Percentiles rank a stretch among this genome's conserved stretches.
Evolutionary conservation across 2,888 invertebrate genomes (phyloP).

Genomic region (Catocala nupta): DNA sequence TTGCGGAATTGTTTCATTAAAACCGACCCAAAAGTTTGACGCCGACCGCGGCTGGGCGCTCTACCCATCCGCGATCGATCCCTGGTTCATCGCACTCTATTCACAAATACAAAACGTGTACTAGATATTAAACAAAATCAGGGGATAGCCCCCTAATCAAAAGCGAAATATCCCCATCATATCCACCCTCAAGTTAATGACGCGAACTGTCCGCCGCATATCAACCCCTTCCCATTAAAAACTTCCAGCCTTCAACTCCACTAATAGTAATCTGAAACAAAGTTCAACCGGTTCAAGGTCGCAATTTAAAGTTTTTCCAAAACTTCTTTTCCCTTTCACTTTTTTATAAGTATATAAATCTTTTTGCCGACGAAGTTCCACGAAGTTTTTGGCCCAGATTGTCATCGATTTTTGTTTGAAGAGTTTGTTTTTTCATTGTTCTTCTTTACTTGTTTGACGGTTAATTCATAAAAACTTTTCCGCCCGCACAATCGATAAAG

Average conservation of each 20-base stretch:
- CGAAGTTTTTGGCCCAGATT: conserved; percentile 88
- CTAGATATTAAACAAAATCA: conserved; percentile 60
- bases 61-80: conserved; percentile 73
- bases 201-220: conserved; percentile 66
- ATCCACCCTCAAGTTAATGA: conserved; percentile 66
- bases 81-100: conserved; percentile 75
- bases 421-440: conserved; percentile 88
- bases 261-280: conserved; percentile 87
- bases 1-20: conserved; percentile 82
- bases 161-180: conserved; percentile 69
- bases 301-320: conserved; percentile 88
- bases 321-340: conserved; percentile 85
- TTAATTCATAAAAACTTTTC: conserved; percentile 87
- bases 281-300: conserved; percentile 86
- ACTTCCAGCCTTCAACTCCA: conserved; percentile 77
- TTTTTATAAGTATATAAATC: conserved; percentile 88
- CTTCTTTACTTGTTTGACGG: conserved; percentile 88
- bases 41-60: conserved; percentile 64
- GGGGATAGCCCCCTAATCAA: conserved; percentile 61
- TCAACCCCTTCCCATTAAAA: conserved; percentile 80
- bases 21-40: conserved; percentile 80
- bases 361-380: conserved; percentile 85
- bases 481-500: conserved; percentile 83
- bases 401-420: conserved; percentile 88
- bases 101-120: conserved; percentile 64